Evolutionary conservation across 2,113 vertebrate genomes (phyloP), one percentile per base, ranked within the genome.

Genomic region (Noturus placidus): DNA sequence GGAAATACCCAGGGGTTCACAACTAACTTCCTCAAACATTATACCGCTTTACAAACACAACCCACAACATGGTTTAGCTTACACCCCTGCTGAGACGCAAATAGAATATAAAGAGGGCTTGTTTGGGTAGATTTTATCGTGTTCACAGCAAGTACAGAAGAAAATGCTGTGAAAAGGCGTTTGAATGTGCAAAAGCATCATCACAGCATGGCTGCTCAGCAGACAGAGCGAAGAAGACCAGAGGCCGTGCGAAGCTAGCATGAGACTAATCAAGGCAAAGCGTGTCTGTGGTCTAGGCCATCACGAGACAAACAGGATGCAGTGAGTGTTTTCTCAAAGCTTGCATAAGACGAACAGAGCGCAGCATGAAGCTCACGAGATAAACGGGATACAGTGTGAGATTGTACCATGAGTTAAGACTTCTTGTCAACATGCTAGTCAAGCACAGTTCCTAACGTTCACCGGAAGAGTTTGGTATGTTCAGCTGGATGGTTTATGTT

Each of bases 21-120:
- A 89, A 82, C n/a, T 30, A 82, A 86, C 54, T 65, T 77, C 50
- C 86, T 52, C 74, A 25, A 56, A 84, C 59, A 80, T 76, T 83
- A 54, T 1, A 82, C 85, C 65, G 33, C 27, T 72, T 82, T 46
- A 83, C 69, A 70, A 42, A 82, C 78, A 52, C 46, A 38, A 52
- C 35, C 54, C 54, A 52, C 74, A 79, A 65, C 57, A 65, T 25
- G 42, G 46, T 30, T 80, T 81, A 69, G 63, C 33, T 57, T 42
- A 42, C 35, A 59, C 80, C 61, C 67, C 56, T 87, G 69, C 56
- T 74, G 80, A 83, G 80, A 57, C 38, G 30, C 42, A 87, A 74
- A 82, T 61, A n/a, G 11, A 30, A 46, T 42, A 74, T 63, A 69
- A 3, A 63, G 35, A 35, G 56, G 4, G 54, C 54, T 87, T 76